These are phyloP conservation scores for Serinus canaria DNA, from an alignment of 2,113 vertebrate genomes.

Conservation along the genomic window DNA sequence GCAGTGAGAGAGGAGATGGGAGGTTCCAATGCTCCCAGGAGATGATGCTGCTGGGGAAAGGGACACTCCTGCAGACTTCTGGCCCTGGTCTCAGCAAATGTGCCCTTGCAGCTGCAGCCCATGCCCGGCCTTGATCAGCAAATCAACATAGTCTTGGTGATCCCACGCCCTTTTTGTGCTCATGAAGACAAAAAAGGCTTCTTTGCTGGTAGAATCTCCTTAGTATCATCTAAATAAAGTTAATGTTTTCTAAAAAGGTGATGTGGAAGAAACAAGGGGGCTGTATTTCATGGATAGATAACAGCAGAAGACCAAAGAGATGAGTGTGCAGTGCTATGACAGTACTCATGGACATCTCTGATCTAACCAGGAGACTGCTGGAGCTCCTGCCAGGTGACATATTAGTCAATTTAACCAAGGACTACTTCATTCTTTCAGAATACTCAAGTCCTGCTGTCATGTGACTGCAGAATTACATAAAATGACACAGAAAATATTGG, in stretches of 20 bases:
- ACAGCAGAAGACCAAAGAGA: not conserved
- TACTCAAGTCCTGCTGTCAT: not conserved
- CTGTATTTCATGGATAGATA: not conserved
- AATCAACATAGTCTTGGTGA: not conserved
- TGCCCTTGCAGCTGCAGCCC: not conserved
- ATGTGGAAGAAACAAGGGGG: not conserved
- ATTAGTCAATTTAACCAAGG: not conserved
- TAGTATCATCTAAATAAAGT: not conserved
- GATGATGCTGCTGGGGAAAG: not conserved
- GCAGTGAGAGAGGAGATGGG: not conserved
- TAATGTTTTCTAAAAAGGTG: not conserved
- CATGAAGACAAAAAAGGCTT: not conserved
- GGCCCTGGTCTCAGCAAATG: not conserved
- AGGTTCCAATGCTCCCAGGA: not conserved
- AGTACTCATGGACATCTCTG: not conserved
- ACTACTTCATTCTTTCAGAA: not conserved
- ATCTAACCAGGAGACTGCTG: not conserved
- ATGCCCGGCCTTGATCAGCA: not conserved
- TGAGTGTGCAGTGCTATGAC: rapidly evolving
- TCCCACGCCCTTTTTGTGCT: not conserved
- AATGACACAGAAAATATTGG: rapidly evolving
- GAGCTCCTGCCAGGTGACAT: not conserved
- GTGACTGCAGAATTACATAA: not conserved
- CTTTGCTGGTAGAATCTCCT: not conserved
- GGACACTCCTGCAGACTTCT: not conserved